Evolutionary conservation across 2,797 vertebrate species (phyloP).

Genomic region (Sebastes nivosus): DNA sequence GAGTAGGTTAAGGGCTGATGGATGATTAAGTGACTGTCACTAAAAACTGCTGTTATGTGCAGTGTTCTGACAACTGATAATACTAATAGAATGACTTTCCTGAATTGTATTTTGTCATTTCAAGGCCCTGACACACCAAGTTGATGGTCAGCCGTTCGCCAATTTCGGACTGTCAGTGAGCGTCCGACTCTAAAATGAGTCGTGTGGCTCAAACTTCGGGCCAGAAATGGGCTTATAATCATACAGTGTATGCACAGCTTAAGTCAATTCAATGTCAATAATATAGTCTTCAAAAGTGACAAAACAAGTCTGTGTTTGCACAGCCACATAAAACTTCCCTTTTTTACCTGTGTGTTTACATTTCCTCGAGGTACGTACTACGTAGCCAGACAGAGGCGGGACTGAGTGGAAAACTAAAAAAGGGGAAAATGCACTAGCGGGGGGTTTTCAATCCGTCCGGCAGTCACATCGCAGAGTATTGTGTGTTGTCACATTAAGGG

Average conservation of each 20-base stretch:
- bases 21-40: neutral
- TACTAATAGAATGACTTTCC: too few relatives aligned
- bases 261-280: neutral
- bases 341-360: neutral
- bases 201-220: too few relatives aligned
- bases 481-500: neutral
- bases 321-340: neutral
- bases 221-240: too few relatives aligned
- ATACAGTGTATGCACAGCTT: too few relatives aligned
- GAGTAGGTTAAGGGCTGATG: fast-evolving
- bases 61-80: too few relatives aligned
- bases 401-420: neutral
- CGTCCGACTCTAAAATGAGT: too few relatives aligned
- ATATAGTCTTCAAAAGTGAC: too few relatives aligned
- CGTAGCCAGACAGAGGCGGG: neutral
- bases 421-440: neutral
- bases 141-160: too few relatives aligned
- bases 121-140: neutral
- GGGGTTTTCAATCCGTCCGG: neutral
- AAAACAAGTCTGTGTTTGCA: neutral
- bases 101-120: neutral
- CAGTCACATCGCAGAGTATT: neutral
- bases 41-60: too few relatives aligned
- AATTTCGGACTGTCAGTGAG: too few relatives aligned
- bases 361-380: neutral